A percentile compares a stretch with the other conserved stretches of the same genome.
Conservation (phyloP, 1,140 invertebrate genomes). For the Drosophila sproati region DNA sequence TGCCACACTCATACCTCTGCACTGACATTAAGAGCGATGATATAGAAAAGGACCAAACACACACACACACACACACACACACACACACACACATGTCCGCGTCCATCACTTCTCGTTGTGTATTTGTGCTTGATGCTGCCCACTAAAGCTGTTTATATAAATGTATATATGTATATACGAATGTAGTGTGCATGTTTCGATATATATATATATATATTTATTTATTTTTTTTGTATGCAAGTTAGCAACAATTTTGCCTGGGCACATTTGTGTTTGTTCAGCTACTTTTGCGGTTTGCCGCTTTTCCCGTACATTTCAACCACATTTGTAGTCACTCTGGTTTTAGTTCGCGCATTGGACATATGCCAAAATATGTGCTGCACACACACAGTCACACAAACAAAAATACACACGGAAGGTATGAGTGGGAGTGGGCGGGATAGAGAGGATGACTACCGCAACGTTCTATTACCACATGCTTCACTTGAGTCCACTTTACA, state of each 20-base stretch:
- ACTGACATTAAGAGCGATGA: slow-evolving; percentile 1
- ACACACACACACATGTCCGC: slow-evolving; percentile 37
- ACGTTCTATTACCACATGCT: slow-evolving; percentile 26
- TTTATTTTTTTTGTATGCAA: slow-evolving; percentile 26
- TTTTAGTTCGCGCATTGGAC: slow-evolving; percentile 62
- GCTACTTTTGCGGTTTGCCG: slow-evolving; percentile 80
- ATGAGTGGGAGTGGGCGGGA: not conserved
- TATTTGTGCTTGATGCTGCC: slow-evolving; percentile 55
- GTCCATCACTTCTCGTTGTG: slow-evolving; percentile 63
- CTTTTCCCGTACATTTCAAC: slow-evolving; percentile 80
- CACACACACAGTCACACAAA: not conserved
- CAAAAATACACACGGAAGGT: not conserved
- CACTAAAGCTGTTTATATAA: slow-evolving; percentile 5
- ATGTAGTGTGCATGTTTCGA: slow-evolving; percentile 9
- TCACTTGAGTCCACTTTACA: slow-evolving; percentile 43
- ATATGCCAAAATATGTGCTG: slow-evolving; percentile 55
- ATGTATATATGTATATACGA: not conserved
- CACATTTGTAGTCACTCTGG: slow-evolving; percentile 76
- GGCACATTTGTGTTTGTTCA: slow-evolving; percentile 80
- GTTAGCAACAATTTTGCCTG: slow-evolving; percentile 62
- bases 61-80: slow-evolving; percentile 28
- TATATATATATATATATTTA: slow-evolving; percentile 6
- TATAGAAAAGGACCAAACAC: not conserved
- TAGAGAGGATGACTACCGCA: slow-evolving; percentile 1
- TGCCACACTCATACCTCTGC: slow-evolving; percentile 38